These are phyloP conservation scores for Oryzias javanicus DNA, from an alignment of 2,113 vertebrate species.

Conservation along the genomic window DNA sequence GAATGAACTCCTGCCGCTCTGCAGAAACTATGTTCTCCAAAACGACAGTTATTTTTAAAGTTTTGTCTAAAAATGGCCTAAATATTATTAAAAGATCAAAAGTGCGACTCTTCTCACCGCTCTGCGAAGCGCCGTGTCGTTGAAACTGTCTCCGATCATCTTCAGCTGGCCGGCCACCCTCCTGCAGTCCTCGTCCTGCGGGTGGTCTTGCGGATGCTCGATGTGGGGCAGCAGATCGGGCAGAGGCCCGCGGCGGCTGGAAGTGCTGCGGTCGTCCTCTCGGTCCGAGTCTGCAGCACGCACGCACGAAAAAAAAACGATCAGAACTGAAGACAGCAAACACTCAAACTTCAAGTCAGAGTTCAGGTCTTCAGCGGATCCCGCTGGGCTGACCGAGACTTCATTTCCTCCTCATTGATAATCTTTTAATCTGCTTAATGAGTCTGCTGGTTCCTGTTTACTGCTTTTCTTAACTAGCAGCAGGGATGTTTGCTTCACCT, in stretches of 20 bases:
- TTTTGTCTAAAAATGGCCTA: no score
- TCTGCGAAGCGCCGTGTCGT: constrained; percentile 63
- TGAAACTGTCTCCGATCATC: constrained; percentile 70
- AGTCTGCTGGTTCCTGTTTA: constrained; percentile 50
- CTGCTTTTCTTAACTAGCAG: constrained; percentile 1
- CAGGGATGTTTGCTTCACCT: no score
- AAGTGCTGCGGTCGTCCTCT: constrained; percentile 16
- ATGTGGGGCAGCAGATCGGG: constrained; percentile 57
- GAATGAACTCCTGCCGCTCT: no score
- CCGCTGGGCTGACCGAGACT: constrained; percentile 30
- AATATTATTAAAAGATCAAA: no score
- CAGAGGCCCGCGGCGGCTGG: constrained; percentile 28
- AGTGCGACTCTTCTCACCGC: constrained; percentile 51
- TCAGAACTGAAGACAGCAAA: background rate
- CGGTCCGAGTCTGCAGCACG: constrained; percentile 37
- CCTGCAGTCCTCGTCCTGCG: constrained; percentile 45
- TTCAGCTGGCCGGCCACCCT: constrained; percentile 69
- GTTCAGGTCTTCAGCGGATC: constrained; percentile 14
- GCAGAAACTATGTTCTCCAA: no score
- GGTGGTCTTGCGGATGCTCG: constrained; percentile 38
- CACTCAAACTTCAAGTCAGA: background rate
- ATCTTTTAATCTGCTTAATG: constrained; percentile 75
- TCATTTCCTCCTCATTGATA: constrained; percentile 60
- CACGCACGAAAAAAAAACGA: background rate
- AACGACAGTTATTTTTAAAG: no score